Evolutionary conservation across 1,140 invertebrate species (phyloP).

Genomic region (Hyphantria cunea): DNA sequence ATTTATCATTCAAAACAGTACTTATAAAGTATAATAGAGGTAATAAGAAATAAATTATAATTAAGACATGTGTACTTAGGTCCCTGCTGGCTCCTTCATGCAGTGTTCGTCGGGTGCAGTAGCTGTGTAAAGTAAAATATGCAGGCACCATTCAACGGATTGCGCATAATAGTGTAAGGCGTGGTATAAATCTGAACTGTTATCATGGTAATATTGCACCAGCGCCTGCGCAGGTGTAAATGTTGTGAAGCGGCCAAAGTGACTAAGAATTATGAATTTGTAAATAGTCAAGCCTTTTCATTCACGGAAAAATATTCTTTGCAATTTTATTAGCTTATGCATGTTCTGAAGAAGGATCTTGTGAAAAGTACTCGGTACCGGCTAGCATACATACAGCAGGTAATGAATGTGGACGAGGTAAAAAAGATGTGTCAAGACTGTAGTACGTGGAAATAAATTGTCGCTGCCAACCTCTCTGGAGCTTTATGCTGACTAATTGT

Average conservation of each 20-base stretch:
- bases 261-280: background rate
- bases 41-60: constrained; percentile 21
- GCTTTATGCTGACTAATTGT: too few species aligned
- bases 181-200: background rate
- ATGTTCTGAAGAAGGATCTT: too few species aligned
- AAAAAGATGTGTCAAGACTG: too few species aligned
- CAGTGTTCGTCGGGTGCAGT: background rate
- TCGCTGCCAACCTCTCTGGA: too few species aligned
- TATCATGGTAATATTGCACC: constrained; percentile 9
- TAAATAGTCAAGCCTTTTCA: background rate
- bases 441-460: too few species aligned
- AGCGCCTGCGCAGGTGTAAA: background rate
- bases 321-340: too few species aligned
- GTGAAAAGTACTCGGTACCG: too few species aligned
- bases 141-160: background rate
- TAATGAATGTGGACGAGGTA: too few species aligned
- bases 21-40: background rate
- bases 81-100: background rate
- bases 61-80: background rate
- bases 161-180: background rate
- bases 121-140: too few species aligned
- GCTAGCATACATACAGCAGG: too few species aligned
- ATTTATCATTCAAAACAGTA: background rate
- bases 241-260: background rate
- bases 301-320: background rate